phyloP scores from a whole-genome alignment of 2,888 invertebrate species.

The Xanthia togata region DNA sequence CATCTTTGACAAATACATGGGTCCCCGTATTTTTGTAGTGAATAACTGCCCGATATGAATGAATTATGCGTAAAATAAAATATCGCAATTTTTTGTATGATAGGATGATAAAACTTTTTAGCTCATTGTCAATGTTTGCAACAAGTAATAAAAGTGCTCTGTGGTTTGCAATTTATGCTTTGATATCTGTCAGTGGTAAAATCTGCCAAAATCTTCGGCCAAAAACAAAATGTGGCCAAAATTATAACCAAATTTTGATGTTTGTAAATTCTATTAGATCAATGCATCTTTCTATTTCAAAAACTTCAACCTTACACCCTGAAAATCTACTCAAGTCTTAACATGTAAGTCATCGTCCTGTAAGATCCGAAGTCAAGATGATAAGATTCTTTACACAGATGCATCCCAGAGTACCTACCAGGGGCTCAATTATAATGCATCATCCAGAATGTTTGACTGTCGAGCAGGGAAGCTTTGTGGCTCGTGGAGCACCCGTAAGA shows the following conservation, averaged over 20 bases:
- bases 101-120: not conserved
- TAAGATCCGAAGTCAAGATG: constrained; percentile 20
- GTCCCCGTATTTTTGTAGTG: too few relatives aligned
- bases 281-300: constrained; percentile 9
- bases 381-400: constrained; percentile 54
- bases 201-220: not conserved
- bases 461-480: constrained; percentile 27
- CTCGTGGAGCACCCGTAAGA: constrained; percentile 1
- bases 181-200: constrained; percentile 16
- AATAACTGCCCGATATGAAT: not conserved
- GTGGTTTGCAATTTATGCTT: not conserved
- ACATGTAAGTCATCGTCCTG: not conserved
- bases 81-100: too few relatives aligned
- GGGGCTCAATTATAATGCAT: constrained; percentile 11
- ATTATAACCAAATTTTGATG: not conserved
- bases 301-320: not conserved
- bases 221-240: not conserved
- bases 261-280: not conserved
- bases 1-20: not conserved
- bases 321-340: not conserved
- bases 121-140: too few relatives aligned
- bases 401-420: constrained; percentile 41
- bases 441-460: constrained; percentile 43
- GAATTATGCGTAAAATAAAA: not conserved
- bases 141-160: too few relatives aligned